phyloP scores from a whole-genome alignment of 2,113 vertebrate species.

The Ciconia stormi region DNA sequence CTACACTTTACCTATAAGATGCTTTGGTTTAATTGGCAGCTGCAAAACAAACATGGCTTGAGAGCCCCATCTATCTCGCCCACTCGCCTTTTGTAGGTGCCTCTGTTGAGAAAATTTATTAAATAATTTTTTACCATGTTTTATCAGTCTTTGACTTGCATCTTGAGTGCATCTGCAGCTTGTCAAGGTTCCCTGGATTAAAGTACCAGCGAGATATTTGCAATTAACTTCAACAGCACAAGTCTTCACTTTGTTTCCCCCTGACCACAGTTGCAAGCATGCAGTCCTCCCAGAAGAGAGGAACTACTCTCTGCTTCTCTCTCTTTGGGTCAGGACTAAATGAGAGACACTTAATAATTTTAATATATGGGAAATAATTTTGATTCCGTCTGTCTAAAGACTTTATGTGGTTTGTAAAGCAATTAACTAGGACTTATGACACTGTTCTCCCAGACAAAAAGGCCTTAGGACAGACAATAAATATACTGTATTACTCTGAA shows the following conservation, averaged over 20 bases:
- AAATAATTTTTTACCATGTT: neutral
- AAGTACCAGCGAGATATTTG: neutral
- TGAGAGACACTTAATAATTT: neutral
- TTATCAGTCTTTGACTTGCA: neutral
- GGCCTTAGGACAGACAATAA: neutral
- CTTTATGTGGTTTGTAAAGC: neutral
- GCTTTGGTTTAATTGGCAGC: neutral
- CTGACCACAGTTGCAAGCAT: neutral
- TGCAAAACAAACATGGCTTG: neutral
- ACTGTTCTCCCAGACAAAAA: neutral
- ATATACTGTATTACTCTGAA: neutral
- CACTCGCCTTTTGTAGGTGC: fast-evolving
- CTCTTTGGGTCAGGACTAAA: neutral
- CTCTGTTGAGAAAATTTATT: neutral
- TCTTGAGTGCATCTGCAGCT: neutral
- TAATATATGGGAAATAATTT: neutral
- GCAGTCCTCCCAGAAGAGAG: neutral
- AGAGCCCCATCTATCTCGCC: neutral
- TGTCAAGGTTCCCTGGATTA: neutral
- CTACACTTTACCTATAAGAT: neutral
- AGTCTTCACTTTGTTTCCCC: neutral
- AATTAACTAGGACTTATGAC: slow-evolving; percentile 26
- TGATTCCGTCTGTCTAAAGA: neutral
- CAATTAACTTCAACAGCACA: neutral
- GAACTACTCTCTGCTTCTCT: neutral